Evolutionary conservation across 2,113 vertebrate species (phyloP).

Genomic region (Passer domesticus): DNA sequence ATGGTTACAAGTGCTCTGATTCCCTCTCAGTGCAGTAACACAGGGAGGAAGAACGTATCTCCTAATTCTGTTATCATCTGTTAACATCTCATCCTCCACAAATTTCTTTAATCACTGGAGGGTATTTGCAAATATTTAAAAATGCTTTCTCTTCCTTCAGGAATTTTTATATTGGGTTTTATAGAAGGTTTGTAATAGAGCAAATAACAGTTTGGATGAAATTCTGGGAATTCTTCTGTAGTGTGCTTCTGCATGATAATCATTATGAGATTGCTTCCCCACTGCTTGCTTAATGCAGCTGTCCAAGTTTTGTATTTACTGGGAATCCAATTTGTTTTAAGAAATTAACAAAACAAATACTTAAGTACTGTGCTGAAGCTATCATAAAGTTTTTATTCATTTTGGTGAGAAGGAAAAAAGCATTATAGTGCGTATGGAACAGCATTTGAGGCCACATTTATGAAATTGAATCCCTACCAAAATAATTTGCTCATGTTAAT

Average conservation of each 20-base stretch:
- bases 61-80: not conserved
- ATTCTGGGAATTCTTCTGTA: slow-evolving; percentile 77
- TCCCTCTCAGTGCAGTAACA: not conserved
- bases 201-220: slow-evolving; percentile 78
- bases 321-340: slow-evolving; percentile 78
- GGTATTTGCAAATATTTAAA: slow-evolving; percentile 74
- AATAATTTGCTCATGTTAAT: slow-evolving; percentile 54
- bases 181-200: slow-evolving; percentile 77
- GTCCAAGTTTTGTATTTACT: slow-evolving; percentile 77
- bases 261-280: slow-evolving; percentile 74
- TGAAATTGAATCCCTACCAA: slow-evolving; percentile 72
- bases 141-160: slow-evolving; percentile 70
- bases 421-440: slow-evolving; percentile 54
- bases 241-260: slow-evolving; percentile 69
- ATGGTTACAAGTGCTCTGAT: not conserved
- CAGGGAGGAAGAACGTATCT: not conserved
- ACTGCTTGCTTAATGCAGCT: slow-evolving; percentile 75
- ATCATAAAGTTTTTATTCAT: slow-evolving; percentile 76
- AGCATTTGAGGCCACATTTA: slow-evolving; percentile 67
- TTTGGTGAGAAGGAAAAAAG: slow-evolving; percentile 50
- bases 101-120: slow-evolving; percentile 71
- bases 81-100: slow-evolving; percentile 50
- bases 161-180: slow-evolving; percentile 76
- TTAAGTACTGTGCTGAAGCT: slow-evolving; percentile 68
- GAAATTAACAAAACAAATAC: slow-evolving; percentile 82